Evolutionary conservation across 2,888 invertebrate genomes (phyloP), one percentile per base, ranked within the genome.

Genomic region (Notodonta ziczac): DNA sequence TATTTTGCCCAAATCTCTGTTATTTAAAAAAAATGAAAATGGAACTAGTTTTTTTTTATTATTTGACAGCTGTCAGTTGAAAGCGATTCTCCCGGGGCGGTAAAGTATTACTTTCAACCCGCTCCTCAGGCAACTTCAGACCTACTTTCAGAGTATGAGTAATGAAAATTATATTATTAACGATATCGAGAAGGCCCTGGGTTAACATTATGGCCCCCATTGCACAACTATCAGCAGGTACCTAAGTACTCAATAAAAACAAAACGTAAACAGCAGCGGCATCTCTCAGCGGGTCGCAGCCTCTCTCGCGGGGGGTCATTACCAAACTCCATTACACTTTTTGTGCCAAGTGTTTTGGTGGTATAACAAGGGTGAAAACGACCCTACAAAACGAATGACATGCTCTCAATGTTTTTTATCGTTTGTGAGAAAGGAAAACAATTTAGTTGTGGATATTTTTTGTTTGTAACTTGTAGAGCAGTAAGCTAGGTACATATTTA

Each of bases 271-370:
- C 80, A 85, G 76, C 79, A 83, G 78, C 79, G 67, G 73, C 77
- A 80, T 82, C 80, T 85, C 88, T 76, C 88, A 88, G 87, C 88
- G 83, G 89, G 87, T 80, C 83, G 78, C 86, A 85, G 87, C 86
- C 86, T 84, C 80, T 82, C 78, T 80, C 84, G 84, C 84, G 85
- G 89, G 91, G 91, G 91, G 91, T 92, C 90, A 92, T 93, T 92
- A 91, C 91, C 82, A 82, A 89, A 90, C 90, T 88, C 90, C 90
- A 93, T 92, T 91, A 93, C 91, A 90, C 88, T 93, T 93, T 92
- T 93, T 93, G 91, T 88, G 91, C 91, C 91, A 90, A 93, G 91
- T 92, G 93, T 92, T 93, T 90, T 89, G 89, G 86, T 86, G 89
- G 90, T 91, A 88, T 81, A 90, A 93, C 92, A 92, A 93, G 93